A percentile compares a stretch with the other conserved stretches of the same genome.
Conservation (phyloP, 2,113 vertebrate species). For the Corythoichthys haematopterus region DNA sequence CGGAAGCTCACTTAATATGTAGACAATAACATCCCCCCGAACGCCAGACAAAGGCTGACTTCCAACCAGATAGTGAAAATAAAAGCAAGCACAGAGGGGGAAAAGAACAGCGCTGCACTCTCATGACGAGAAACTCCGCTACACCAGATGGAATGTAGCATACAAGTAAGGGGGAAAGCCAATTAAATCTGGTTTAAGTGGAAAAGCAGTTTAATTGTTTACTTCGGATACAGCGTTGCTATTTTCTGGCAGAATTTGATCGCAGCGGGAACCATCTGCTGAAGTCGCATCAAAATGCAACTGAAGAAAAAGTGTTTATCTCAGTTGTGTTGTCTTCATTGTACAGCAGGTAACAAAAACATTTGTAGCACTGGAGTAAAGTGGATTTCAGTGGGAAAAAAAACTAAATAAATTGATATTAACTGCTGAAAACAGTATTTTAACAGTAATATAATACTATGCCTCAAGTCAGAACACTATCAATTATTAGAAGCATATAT, state of each 20-base stretch:
- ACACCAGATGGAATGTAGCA: constrained; percentile 55
- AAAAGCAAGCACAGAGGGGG: constrained; percentile 1
- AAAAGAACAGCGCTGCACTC: constrained; percentile 20
- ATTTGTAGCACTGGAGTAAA: background rate
- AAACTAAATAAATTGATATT: too few species aligned
- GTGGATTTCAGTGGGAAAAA: background rate
- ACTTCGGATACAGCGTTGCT: constrained; percentile 42
- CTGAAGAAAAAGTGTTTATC: background rate
- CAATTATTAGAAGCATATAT: background rate
- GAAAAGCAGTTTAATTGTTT: constrained; percentile 49
- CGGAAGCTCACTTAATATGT: constrained; percentile 73
- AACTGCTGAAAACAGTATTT: background rate
- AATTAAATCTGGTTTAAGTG: constrained; percentile 53
- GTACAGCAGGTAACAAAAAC: background rate
- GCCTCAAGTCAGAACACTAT: background rate
- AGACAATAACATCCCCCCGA: constrained; percentile 57
- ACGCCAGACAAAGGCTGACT: constrained; percentile 57
- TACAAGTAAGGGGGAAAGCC: constrained; percentile 41
- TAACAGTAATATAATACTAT: background rate
- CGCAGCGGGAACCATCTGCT: constrained; percentile 51
- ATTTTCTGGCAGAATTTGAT: constrained; percentile 51
- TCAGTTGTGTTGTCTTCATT: background rate
- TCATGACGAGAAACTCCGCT: constrained; percentile 43
- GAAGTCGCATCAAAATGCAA: constrained; percentile 29
- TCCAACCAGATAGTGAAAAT: constrained; percentile 39